Base-by-base conservation (phyloP, 2,888 invertebrate species). In the Merodon equestris region DNA sequence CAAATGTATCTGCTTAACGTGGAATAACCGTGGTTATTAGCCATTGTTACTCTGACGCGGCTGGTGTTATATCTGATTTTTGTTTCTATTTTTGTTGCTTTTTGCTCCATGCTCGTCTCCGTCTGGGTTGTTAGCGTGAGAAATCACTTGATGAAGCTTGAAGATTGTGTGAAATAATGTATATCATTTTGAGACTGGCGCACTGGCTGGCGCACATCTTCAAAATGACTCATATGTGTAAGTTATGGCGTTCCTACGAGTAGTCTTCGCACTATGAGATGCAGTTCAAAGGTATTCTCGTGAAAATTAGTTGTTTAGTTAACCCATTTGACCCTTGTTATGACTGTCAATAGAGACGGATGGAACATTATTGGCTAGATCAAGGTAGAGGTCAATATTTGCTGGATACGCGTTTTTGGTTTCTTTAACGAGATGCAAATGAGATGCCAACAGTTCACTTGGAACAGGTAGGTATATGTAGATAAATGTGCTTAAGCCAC, bases 81-180 rank as follows among this genome's bases (percentile, higher is more conserved):
- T 50, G 12, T 45, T 54, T 19, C 58, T 66, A 47, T 67, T 42
- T 57, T 40, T 50, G 12, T 45, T 54, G 19, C 58, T 36, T 50
- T 53, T 63, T 40, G 51, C 48, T 70, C 71, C 56, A 71, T 64
- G 42, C 17, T 47, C 51, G 12, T n/a, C 19, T 38, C 36, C 44
- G 67, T 75, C 74, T 83, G 82, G 34, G 12, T 47, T 12, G 13
- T 7, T 27, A 27, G 27, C 72, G 66, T 77, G 76, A 72, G 76
- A 77, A 77, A 77, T 67, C 36, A 36, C 13, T 51, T 56, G 61
- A 57, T 72, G 66, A 42, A 61, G 53, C 68, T 48, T 38, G 14
- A 58, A 58, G 53, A 53, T 15, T 73, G 63, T 73, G 61, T 67
- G 57, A 68, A 60, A 73, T 57, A 77, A 42, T 13, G 4, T 13